Evolutionary conservation across 2,888 invertebrate genomes (phyloP), one percentile per base, ranked within the genome.

Genomic region (Eugnorisma glareosa): DNA sequence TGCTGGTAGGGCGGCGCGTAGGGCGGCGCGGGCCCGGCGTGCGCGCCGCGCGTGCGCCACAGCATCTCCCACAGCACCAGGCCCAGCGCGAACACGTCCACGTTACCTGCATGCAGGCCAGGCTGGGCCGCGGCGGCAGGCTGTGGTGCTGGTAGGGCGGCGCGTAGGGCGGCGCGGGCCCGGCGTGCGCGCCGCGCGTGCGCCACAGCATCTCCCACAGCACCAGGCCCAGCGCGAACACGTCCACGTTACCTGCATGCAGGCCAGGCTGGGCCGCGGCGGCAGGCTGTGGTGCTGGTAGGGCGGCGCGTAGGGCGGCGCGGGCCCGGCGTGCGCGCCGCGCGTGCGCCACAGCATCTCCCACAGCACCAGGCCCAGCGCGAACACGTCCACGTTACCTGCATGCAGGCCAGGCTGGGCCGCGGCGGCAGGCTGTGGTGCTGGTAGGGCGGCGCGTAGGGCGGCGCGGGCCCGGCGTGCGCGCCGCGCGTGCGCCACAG

Each of bases 191-290:
- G 0, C 93, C 93, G 0, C 82, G 64, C 3, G 98, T 99, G n/a
- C 99, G 97, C 81, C 98, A 98, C 77, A 98, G 97, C 89, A 99
- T 96, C 96, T 99, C 99, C 99, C 99, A 99, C 67, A 99, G 95
- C 54, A 99, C 98, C 70, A 99, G 96, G 0, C 98, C 99, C 81
- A 99, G 96, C 0, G 99, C 98, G 94, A 99, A 99, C 88, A 96
- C 98, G 94, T 99, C 99, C 84, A 99, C 99, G 89, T n/a, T n/a
- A n/a, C 98, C 92, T 99, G 99, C 98, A 99, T 98, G 98, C 98
- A 89, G 99, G 98, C 98, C 89, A 99, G 97, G 0, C 98, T 97
- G 4, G 99, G 99, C 89, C 98, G 97, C 45, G 97, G 94, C 15
- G 97, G 91, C 85, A 98, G 97, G 93, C 99, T 98, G 81, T 97